A percentile compares a stretch with the other conserved stretches of the same genome.
These are phyloP conservation scores for Octonoba sinensis DNA, from an alignment of 2,888 invertebrate species.

Conservation along the genomic window DNA sequence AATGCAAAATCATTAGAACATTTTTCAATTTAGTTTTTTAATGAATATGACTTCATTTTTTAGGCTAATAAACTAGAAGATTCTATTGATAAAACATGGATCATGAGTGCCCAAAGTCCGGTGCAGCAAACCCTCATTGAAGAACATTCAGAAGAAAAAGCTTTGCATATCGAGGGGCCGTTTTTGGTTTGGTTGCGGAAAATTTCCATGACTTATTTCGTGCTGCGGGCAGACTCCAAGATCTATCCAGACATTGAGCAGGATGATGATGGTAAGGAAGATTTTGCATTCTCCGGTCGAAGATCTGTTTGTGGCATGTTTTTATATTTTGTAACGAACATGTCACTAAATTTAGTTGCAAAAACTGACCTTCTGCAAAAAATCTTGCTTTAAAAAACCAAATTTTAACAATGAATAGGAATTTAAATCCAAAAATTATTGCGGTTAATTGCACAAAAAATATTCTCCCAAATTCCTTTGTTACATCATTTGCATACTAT, in stretches of 20 bases:
- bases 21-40: not conserved
- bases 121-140: constrained; percentile 80
- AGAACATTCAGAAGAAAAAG: constrained; percentile 76
- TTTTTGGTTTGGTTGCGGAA: constrained; percentile 84
- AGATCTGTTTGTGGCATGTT: not conserved
- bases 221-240: constrained; percentile 81
- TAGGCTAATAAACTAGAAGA: constrained; percentile 81
- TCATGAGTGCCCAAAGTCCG: constrained; percentile 87
- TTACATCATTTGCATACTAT: too few species aligned
- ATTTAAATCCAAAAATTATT: too few species aligned
- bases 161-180: constrained; percentile 87
- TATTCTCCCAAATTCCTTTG: too few species aligned
- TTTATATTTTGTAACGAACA: not conserved
- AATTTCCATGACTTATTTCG: constrained; percentile 84
- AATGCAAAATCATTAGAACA: too few species aligned
- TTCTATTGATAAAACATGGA: constrained; percentile 89
- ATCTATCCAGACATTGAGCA: constrained; percentile 72
- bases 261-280: constrained; percentile 75
- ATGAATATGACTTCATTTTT: constrained; percentile 60
- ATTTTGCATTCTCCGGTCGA: constrained; percentile 27
- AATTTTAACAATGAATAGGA: too few species aligned
- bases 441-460: too few species aligned
- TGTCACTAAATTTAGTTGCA: not conserved
- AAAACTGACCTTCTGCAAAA: not conserved
- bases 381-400: too few species aligned